Evolutionary conservation across 1,140 invertebrate species (phyloP).

Genomic region (Danaus melanippus): DNA sequence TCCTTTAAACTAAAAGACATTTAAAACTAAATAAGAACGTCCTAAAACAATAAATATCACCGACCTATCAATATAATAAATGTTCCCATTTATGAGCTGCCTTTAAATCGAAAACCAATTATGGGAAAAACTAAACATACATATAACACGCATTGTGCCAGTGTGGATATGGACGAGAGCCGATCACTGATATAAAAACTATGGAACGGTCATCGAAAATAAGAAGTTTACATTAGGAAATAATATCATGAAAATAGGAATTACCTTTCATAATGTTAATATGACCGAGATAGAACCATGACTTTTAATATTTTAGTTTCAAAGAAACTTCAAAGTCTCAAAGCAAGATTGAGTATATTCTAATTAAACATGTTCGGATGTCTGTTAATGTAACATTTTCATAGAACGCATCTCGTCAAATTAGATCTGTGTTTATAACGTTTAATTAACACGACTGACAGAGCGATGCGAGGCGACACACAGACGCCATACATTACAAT

Average conservation of each 20-base stretch:
- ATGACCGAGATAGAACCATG: too few species aligned
- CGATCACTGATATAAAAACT: conserved; percentile 7
- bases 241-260: too few species aligned
- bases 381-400: background rate
- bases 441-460: conserved; percentile 67
- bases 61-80: background rate
- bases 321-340: too few species aligned
- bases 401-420: conserved; percentile 24
- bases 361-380: too few species aligned
- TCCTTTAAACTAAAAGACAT: too few species aligned
- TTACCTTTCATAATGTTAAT: too few species aligned
- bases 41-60: too few species aligned
- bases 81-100: conserved; percentile 32
- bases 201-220: too few species aligned
- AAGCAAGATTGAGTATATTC: too few species aligned
- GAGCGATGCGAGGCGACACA: conserved; percentile 35
- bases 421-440: conserved; percentile 27
- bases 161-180: conserved; percentile 26
- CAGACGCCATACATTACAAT: conserved; percentile 31
- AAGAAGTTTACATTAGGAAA: too few species aligned
- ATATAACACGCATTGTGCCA: conserved; percentile 37
- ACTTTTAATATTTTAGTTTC: too few species aligned
- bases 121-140: conserved; percentile 56
- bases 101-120: conserved; percentile 66
- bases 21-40: too few species aligned